These are phyloP conservation scores for Gracilinanus agilis DNA, from an alignment of 2,113 vertebrate genomes.

Conservation along the genomic window DNA sequence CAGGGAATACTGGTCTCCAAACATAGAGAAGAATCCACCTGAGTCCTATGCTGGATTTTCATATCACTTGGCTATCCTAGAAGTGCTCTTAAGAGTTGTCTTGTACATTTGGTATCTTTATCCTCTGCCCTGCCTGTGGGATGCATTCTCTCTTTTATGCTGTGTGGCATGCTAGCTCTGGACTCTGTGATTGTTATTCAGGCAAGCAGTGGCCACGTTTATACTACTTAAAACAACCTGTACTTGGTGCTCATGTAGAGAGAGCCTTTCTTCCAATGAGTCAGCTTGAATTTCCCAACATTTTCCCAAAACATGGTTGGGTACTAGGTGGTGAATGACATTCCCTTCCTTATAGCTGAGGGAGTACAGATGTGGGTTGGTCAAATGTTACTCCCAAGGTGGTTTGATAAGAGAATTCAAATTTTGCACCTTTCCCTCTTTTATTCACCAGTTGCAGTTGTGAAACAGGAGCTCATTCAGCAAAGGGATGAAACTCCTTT, in stretches of 20 bases:
- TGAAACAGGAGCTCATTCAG: neutral
- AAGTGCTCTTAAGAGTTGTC: constrained; percentile 12
- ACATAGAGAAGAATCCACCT: constrained; percentile 9
- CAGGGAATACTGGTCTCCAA: neutral
- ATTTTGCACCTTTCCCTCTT: neutral
- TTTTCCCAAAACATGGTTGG: neutral
- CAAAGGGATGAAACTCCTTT: neutral
- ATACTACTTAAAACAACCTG: neutral
- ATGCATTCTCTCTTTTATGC: neutral
- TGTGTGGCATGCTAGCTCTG: neutral
- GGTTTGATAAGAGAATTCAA: neutral
- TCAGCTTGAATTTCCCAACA: neutral
- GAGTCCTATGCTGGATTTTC: neutral
- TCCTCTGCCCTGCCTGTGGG: neutral
- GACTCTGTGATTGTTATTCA: constrained; percentile 3
- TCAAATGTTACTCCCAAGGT: neutral
- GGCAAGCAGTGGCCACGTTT: neutral
- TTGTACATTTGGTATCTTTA: neutral
- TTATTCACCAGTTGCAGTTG: neutral
- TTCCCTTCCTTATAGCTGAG: neutral
- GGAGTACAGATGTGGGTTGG: neutral
- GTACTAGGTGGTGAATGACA: neutral
- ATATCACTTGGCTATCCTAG: constrained; percentile 15
- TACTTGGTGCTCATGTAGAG: neutral
- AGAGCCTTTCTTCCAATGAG: neutral